Evolutionary conservation across 2,888 invertebrate species (phyloP).

Genomic region (Acronicta leporina): DNA sequence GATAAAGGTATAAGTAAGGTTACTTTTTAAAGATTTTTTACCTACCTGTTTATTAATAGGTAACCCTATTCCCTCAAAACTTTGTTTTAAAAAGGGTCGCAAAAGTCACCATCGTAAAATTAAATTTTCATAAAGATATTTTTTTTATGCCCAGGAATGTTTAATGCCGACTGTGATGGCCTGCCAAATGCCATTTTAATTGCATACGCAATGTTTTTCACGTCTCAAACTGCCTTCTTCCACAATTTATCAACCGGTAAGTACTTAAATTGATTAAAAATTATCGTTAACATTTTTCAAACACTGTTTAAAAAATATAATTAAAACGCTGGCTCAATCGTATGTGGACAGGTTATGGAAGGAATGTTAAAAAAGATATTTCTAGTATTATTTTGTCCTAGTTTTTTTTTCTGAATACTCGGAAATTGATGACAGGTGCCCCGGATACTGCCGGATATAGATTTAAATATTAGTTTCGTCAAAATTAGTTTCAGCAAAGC

Average conservation of each 20-base stretch:
- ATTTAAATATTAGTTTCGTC: no score
- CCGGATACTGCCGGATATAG: no score
- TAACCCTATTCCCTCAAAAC: conserved; percentile 1
- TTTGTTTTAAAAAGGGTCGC: conserved; percentile 1
- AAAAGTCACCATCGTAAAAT: conserved; percentile 14
- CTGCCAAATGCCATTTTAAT: conserved; percentile 40
- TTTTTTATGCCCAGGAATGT: conserved; percentile 24
- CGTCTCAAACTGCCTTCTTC: conserved; percentile 7
- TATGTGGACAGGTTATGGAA: neutral
- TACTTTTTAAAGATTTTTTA: no score
- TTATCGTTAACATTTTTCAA: conserved; percentile 32
- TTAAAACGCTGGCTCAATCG: conserved; percentile 18
- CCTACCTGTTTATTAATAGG: neutral
- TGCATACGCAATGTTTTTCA: conserved; percentile 20
- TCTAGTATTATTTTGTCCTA: conserved; percentile 9
- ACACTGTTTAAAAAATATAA: conserved; percentile 10
- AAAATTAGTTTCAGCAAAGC: no score
- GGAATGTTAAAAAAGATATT: conserved; percentile 11
- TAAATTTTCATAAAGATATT: conserved; percentile 25
- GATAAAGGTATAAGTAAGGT: no score
- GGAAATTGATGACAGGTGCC: no score
- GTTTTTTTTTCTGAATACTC: no score
- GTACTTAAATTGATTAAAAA: conserved; percentile 48
- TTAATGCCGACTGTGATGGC: conserved; percentile 6
- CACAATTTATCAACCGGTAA: conserved; percentile 16